Base-by-base conservation (phyloP, 2,797 vertebrate species). In the Artibeus jamaicensis region DNA sequence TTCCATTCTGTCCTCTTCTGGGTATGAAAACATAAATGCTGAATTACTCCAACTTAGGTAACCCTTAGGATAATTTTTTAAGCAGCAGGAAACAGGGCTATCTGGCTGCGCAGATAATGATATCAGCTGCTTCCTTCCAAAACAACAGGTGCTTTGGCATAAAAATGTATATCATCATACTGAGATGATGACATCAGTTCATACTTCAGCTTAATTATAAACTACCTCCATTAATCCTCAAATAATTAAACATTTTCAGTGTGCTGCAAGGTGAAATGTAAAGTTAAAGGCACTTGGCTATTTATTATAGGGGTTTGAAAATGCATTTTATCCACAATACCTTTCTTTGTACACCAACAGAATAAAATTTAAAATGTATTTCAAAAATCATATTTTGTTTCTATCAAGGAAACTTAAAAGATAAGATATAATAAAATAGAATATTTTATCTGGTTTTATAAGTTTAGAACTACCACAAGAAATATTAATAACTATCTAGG, bases 91-190 rank as follows among this genome's bases (percentile, higher is more conserved):
- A 99, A 98, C 98, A 98, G 98, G 99, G 99, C 99, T 99, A 99
- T 99, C 99, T 99, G 99, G 99, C 99, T 99, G 99, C 98, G 99
- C 99, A 99, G 99, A 99, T 99, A 99, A 99, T 99, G 99, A 99
- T 99, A 99, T 99, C 99, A 99, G 99, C 99, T 99, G 99, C 99
- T 99, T 99, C 98, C 98, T 99, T 99, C 99, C 99, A 99, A 99
- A 99, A 99, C 99, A 99, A 99, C 99, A 99, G 99, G 99, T 99
- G 99, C 99, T 99, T 99, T 99, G 99, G 99, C 99, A 99, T 98
- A 98, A 99, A 99, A 99, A 99, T 98, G 99, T 99, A 99, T 99
- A 99, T 99, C 99, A 99, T 99, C 99, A 99, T 98, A 99, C 99
- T 99, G 99, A 98, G 99, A 99, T 99, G 99, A 99, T 99, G 99